A percentile compares a stretch with the other conserved stretches of the same genome.
phyloP scores from a whole-genome alignment of 1,140 invertebrate species.

The Atta colombica region DNA sequence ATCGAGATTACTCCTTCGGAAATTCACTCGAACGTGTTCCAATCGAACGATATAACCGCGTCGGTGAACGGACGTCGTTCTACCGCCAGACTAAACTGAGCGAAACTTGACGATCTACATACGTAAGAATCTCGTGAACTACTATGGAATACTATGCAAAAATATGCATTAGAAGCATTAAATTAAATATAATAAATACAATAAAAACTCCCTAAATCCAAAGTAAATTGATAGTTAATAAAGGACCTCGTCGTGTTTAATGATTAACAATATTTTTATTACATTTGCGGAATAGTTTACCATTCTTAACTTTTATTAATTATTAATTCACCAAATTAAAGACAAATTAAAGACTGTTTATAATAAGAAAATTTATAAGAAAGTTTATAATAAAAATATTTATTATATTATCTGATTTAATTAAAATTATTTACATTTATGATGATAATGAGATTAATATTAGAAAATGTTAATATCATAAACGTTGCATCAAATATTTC shows the following conservation, averaged over 20 bases:
- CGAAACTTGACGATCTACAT: slow-evolving; percentile 3
- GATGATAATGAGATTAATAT: neutral
- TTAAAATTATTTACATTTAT: neutral
- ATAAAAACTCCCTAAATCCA: too few species aligned
- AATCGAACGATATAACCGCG: slow-evolving; percentile 54
- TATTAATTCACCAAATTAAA: too few species aligned
- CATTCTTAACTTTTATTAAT: too few species aligned
- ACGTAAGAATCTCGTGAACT: neutral
- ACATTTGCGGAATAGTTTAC: too few species aligned
- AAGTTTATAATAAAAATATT: too few species aligned
- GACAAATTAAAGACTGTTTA: neutral
- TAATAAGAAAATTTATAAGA: neutral
- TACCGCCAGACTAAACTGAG: neutral
- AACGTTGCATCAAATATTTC: neutral
- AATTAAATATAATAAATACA: neutral
- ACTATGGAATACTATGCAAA: neutral
- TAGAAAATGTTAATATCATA: slow-evolving; percentile 6
- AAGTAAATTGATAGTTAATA: too few species aligned
- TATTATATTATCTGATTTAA: neutral
- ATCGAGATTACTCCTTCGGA: slow-evolving; percentile 51
- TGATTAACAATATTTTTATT: too few species aligned
- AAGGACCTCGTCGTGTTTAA: too few species aligned
- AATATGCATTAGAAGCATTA: neutral
- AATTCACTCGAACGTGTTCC: slow-evolving; percentile 68
- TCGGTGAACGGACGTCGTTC: slow-evolving; percentile 20